phyloP scores from a whole-genome alignment of 2,888 invertebrate species.

The Macrosoma leucophasiata region DNA sequence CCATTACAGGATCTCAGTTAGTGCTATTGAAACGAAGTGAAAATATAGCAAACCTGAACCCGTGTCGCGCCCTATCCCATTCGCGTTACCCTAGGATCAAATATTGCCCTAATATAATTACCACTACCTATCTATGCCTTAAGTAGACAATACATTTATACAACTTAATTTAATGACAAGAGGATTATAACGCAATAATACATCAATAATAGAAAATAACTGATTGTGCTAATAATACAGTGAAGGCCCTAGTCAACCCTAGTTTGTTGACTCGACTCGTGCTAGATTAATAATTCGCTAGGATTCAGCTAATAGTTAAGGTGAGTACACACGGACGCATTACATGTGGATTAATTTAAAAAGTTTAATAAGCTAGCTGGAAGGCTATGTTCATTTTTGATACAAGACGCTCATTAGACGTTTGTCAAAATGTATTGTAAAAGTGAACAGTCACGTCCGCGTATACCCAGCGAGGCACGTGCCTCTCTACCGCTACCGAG shows the following conservation, averaged over 20 bases:
- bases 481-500: constrained; percentile 30
- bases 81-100: constrained; percentile 47
- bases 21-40: constrained; percentile 6
- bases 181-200: constrained; percentile 66
- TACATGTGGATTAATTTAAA: no score
- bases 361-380: no score
- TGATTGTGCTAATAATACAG: constrained; percentile 69
- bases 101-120: constrained; percentile 68
- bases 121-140: constrained; percentile 71
- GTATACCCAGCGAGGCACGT: constrained; percentile 17
- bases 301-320: constrained; percentile 43
- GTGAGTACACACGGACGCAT: no score
- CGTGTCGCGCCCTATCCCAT: constrained; percentile 24
- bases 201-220: constrained; percentile 47
- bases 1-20: no score
- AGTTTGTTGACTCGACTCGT: constrained; percentile 31
- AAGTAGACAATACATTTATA: constrained; percentile 71
- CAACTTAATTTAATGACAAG: constrained; percentile 76
- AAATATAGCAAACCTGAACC: constrained; percentile 12
- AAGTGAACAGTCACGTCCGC: constrained; percentile 11
- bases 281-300: constrained; percentile 37
- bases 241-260: constrained; percentile 40
- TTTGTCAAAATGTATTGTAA: no score
- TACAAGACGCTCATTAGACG: no score
- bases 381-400: no score